phyloP scores from a whole-genome alignment of 2,888 invertebrate genomes.

The Caenorhabditis plicata region DNA sequence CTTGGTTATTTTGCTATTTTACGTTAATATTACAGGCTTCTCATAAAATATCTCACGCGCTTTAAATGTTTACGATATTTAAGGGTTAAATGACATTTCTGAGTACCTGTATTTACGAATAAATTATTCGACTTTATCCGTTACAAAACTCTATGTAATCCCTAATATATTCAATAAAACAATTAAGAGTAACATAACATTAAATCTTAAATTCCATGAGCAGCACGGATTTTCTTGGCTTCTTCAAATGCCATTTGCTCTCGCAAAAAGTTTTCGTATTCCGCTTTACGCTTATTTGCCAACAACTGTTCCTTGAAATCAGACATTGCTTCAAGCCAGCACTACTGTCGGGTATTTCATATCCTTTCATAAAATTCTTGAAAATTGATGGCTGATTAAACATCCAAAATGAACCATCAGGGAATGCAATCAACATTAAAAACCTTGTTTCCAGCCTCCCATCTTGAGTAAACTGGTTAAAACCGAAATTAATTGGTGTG shows the following conservation, averaged over 20 bases:
- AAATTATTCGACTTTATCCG: too few species aligned
- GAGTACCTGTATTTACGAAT: too few species aligned
- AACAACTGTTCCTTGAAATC: conserved; percentile 52
- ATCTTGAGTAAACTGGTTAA: too few species aligned
- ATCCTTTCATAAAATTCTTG: conserved; percentile 57
- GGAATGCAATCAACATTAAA: conserved; percentile 55
- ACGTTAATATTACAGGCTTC: too few species aligned
- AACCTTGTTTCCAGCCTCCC: conserved; percentile 60
- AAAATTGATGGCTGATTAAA: conserved; percentile 61
- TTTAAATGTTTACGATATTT: too few species aligned
- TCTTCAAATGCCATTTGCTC: conserved; percentile 62
- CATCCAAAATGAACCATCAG: conserved; percentile 60
- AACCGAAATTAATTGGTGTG: too few species aligned
- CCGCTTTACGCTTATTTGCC: conserved; percentile 51
- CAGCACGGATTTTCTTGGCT: conserved; percentile 39
- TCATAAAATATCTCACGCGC: too few species aligned
- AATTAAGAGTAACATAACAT: too few species aligned
- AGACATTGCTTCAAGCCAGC: conserved; percentile 47
- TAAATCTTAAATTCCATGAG: conserved; percentile 22
- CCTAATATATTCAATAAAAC: too few species aligned
- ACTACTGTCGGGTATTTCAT: conserved; percentile 52
- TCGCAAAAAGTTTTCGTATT: conserved; percentile 52
- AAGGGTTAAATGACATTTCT: too few species aligned
- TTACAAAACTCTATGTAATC: too few species aligned
- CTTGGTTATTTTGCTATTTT: too few species aligned